Base-by-base conservation (phyloP, 1,140 invertebrate genomes). In the Drosophila bipectinata region DNA sequence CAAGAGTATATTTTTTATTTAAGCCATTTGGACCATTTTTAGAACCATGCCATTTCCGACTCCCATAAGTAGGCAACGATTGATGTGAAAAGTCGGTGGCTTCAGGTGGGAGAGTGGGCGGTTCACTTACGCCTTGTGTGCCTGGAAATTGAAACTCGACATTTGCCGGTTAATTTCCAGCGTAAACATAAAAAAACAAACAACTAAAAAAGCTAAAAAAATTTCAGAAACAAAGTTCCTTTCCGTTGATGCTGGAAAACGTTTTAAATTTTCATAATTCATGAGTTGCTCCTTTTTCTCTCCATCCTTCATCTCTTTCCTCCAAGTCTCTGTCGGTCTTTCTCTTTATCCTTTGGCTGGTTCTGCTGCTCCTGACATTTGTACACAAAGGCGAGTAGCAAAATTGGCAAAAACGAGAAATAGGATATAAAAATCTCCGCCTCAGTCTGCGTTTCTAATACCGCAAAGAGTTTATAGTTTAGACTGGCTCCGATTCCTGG, bases 381-480 rank as follows among this genome's bases (percentile, higher is more conserved):
- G 81, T 87, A 51, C 34, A 28, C 41, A 49, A 39, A 44, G 24
- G 54, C 41, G 30, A 57, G 34, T 51, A 37, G 21, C 37, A 54
- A 47, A 59, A 57, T 34, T 28, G 54, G 30, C 15, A 34, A 47
- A 67, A 73, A 52, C 58, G 56, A 59, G 45, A 12, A 56, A 37
- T n/a, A 55, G 21, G 10, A 41, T 59, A 53, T 37, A 74, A 76
- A 79, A 77, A 81, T 82, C 77, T 64, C 34, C 54, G 61, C 79
- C 71, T 62, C 63, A 57, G 64, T 78, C 54, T 72, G 57, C 64
- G 68, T 82, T 87, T 75, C 82, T 85, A 85, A 85, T 87, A 72
- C 82, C 82, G 69, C 82, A 85, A 87, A 85, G 82, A 85, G 77
- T 87, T 87, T 87, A 81, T 85, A 87, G 82, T 85, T 87, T 75